Conservation (phyloP, 2,888 invertebrate species). For the Aleiodes leptofemur region DNA sequence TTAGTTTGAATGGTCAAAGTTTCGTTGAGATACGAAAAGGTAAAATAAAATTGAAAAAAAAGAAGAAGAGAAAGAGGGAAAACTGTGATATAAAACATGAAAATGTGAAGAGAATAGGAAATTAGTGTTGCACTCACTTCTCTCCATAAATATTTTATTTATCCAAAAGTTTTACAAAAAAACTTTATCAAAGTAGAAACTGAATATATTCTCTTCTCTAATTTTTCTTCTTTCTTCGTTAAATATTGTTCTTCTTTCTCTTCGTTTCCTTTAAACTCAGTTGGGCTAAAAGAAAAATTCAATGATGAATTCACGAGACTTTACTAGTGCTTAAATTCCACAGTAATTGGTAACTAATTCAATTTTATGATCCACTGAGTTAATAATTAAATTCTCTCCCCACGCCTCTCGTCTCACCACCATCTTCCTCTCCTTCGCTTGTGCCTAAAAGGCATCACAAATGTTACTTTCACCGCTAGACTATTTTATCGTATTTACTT, state of each 20-base stretch:
- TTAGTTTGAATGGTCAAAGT: constrained; percentile 47
- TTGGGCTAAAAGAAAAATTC: not conserved
- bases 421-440: not conserved
- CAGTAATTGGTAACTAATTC: constrained; percentile 27
- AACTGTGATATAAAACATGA: constrained; percentile 28
- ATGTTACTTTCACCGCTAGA: constrained; percentile 13
- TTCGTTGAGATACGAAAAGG: constrained; percentile 27
- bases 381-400: constrained; percentile 6
- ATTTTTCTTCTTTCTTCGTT: not conserved
- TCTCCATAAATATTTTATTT: constrained; percentile 19
- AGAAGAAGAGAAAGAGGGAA: constrained; percentile 1
- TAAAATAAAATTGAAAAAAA: constrained; percentile 5
- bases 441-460: not conserved
- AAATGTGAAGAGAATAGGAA: constrained; percentile 28
- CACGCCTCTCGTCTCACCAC: too few relatives aligned
- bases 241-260: not conserved
- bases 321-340: not conserved
- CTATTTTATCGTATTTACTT: constrained; percentile 31
- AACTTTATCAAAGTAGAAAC: not conserved
- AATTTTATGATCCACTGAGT: constrained; percentile 22
- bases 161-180: not conserved
- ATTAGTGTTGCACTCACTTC: constrained; percentile 2
- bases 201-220: constrained; percentile 9
- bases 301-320: not conserved
- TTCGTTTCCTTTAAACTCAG: not conserved